These are phyloP conservation scores for Andinoacara biseriatus DNA, from an alignment of 2,113 vertebrate species.

Conservation along the genomic window DNA sequence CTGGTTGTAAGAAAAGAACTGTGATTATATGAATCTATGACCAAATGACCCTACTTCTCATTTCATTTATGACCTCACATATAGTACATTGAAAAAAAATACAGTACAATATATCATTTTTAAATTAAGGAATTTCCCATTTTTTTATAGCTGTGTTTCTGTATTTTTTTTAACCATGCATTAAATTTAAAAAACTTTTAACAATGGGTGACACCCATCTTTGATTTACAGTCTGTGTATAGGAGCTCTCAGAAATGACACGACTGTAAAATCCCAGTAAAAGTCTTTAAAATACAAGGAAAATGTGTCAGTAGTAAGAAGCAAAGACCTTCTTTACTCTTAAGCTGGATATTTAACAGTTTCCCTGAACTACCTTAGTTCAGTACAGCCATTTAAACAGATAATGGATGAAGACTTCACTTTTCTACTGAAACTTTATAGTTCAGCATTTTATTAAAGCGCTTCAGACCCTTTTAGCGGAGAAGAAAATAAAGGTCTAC, in stretches of 20 bases:
- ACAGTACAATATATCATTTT: too few species aligned
- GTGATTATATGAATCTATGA: neutral
- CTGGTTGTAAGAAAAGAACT: neutral
- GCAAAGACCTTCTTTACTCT: neutral
- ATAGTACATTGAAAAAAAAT: too few species aligned
- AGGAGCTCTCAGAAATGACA: neutral
- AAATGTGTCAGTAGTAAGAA: neutral
- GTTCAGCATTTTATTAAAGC: neutral
- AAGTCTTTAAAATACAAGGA: neutral
- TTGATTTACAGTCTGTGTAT: neutral
- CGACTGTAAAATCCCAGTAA: neutral
- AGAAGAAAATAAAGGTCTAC: slow-evolving; percentile 11
- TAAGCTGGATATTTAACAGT: too few species aligned
- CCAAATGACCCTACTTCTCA: neutral
- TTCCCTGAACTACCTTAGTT: neutral
- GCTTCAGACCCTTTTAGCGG: neutral
- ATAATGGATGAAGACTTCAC: neutral
- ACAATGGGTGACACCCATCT: neutral
- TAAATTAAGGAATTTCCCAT: too few species aligned
- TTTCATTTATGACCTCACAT: too few species aligned
- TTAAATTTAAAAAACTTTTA: neutral
- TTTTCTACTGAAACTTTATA: neutral
- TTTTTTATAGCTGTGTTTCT: too few species aligned
- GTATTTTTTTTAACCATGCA: too few species aligned
- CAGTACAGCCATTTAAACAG: neutral